These are phyloP conservation scores for Beroe ovata DNA, from an alignment of 37 sponge, comb jelly and placozoan species.

Conservation along the genomic window DNA sequence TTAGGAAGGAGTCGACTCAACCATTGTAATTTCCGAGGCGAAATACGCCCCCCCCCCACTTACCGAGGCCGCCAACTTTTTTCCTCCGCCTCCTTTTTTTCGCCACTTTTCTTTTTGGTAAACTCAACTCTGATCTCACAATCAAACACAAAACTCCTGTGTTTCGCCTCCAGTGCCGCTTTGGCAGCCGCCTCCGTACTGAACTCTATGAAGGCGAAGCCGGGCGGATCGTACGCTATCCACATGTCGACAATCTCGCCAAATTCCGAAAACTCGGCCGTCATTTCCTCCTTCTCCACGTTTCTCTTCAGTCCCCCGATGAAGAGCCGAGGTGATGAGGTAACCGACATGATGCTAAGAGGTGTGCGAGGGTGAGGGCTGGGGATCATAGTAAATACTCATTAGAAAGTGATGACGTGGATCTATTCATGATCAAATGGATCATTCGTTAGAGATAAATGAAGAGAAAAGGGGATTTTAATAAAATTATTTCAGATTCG, in stretches of 20 bases:
- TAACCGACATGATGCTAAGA: constrained; percentile 4
- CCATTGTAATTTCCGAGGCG: no score
- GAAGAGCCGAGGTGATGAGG: constrained; percentile 38
- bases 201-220: constrained; percentile 51
- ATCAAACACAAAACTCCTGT: not conserved
- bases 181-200: not conserved
- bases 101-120: constrained; percentile 14
- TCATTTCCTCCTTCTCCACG: constrained; percentile 48
- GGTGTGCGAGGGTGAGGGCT: no score
- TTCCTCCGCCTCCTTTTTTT: not conserved
- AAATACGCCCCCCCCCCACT: no score
- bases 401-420: no score
- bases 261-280: constrained; percentile 26
- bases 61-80: not conserved
- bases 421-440: no score
- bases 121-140: constrained; percentile 58
- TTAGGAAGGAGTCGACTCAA: no score
- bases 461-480: no score
- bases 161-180: constrained; percentile 45
- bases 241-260: constrained; percentile 56
- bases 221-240: constrained; percentile 59
- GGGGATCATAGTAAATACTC: no score
- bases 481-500: no score
- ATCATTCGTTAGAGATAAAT: no score
- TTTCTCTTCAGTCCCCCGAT: constrained; percentile 33